These are phyloP conservation scores for Ascaphus truei DNA, from an alignment of 2,113 vertebrate species.

Conservation along the genomic window DNA sequence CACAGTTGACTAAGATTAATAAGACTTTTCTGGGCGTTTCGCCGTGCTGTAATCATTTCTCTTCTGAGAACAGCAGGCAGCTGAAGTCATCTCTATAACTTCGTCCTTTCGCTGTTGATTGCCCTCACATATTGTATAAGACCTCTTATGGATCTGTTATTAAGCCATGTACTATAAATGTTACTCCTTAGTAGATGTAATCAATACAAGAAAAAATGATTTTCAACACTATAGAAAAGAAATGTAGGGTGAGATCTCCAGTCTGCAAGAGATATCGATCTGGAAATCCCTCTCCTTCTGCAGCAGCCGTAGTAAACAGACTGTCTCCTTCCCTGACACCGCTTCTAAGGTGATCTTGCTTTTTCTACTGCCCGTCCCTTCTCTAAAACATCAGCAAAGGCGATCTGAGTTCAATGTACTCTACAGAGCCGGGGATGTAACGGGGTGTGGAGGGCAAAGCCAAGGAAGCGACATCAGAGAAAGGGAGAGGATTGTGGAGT, in stretches of 20 bases:
- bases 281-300: background rate
- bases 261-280: background rate
- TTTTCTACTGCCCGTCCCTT: background rate
- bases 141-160: too few species aligned
- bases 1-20: background rate
- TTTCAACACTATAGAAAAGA: background rate
- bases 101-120: too few species aligned
- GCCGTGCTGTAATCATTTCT: too few species aligned
- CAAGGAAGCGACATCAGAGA: background rate
- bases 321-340: background rate
- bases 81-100: too few species aligned
- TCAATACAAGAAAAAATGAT: too few species aligned
- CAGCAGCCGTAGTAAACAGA: background rate
- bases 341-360: background rate
- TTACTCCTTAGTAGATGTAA: too few species aligned
- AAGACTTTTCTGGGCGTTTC: too few species aligned
- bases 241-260: background rate
- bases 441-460: background rate
- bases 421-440: background rate
- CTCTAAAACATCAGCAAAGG: slow-evolving; percentile 9
- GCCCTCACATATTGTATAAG: too few species aligned
- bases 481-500: background rate
- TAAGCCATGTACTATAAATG: too few species aligned
- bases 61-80: too few species aligned
- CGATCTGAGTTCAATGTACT: background rate